These are phyloP conservation scores for Brenthis hecate DNA, from an alignment of 2,888 invertebrate genomes.

Conservation along the genomic window DNA sequence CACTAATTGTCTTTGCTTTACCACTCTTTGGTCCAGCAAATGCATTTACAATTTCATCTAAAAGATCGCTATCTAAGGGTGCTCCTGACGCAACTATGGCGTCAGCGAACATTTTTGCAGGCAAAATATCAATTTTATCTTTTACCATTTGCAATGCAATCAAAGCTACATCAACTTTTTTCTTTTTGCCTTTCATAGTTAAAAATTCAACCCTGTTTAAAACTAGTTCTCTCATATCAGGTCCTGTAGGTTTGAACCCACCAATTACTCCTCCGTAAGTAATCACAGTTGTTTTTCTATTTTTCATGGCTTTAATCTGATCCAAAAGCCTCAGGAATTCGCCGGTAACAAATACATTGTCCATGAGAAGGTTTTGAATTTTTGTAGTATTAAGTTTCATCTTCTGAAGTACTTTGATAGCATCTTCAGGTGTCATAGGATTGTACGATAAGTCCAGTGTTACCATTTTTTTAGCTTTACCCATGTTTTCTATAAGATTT, in stretches of 20 bases:
- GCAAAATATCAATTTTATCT: conserved; percentile 47
- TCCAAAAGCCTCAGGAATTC: conserved; percentile 49
- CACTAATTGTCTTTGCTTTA: conserved; percentile 54
- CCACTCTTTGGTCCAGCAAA: conserved; percentile 51
- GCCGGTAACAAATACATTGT: conserved; percentile 54
- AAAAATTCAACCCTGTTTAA: conserved; percentile 58
- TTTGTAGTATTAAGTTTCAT: conserved; percentile 48
- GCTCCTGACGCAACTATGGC: conserved; percentile 44
- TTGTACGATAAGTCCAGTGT: conserved; percentile 61
- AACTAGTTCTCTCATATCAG: conserved; percentile 56
- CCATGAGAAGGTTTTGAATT: conserved; percentile 53
- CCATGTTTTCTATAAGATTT: conserved; percentile 45
- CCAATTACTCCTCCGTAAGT: conserved; percentile 53
- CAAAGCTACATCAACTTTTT: conserved; percentile 54
- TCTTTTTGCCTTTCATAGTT: conserved; percentile 50
- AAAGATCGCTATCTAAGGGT: conserved; percentile 50
- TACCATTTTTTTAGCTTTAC: conserved; percentile 51
- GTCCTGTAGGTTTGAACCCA: conserved; percentile 41
- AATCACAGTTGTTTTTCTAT: conserved; percentile 48
- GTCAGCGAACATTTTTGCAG: conserved; percentile 47
- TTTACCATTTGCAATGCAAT: conserved; percentile 53
- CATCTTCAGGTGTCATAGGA: conserved; percentile 56
- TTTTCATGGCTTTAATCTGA: conserved; percentile 45
- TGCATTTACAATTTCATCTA: conserved; percentile 50
- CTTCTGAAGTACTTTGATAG: conserved; percentile 50